Evolutionary conservation across 2,888 invertebrate species (phyloP), one percentile per base, ranked within the genome.

Genomic region (Machimus rusticus): DNA sequence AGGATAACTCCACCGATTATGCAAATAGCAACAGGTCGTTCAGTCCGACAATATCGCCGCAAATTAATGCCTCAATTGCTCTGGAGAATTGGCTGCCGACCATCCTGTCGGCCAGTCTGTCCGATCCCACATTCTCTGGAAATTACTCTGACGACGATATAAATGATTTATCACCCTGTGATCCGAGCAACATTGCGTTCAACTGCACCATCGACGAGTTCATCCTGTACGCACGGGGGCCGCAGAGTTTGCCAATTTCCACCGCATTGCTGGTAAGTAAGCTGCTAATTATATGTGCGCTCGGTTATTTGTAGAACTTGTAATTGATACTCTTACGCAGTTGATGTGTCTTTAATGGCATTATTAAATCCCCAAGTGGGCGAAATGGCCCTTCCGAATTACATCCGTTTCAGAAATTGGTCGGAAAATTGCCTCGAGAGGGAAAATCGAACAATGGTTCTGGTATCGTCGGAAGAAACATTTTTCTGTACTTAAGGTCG

Each of bases 171-270:
- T 77, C 88, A 34, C 90, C 90, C 8, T 93, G 94, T 46, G 93
- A 94, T 90, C 93, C 92, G 3, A 93, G 93, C 90, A 89, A 92
- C 37, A 92, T 92, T 0, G 89, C 90, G 57, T 94, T 94, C 91
- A 95, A 95, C 90, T 94, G 95, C 90, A 93, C 94, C 6, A 93
- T 94, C 88, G 94, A 94, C n/a, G 94, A 95, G 89, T 95, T 94
- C 93, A 91, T 95, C 57, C 92, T 93, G 90, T 92, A 91, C 88
- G 92, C 93, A 89, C 93, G 95, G 92, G 96, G 96, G 0, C 95
- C 95, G 0, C 94, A 95, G 79, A 93, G 94, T 74, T 91, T 96
- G 87, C 94, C 95, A 0, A 90, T 95, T 39, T 91, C 92, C 88
- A 94, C 94, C 90, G 94, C 94, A 9, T 90, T 94, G 23, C 93